A percentile compares a stretch with the other conserved stretches of the same genome.
These are phyloP conservation scores for Calidris pygmaea DNA, from an alignment of 2,113 vertebrate genomes.

Conservation along the genomic window DNA sequence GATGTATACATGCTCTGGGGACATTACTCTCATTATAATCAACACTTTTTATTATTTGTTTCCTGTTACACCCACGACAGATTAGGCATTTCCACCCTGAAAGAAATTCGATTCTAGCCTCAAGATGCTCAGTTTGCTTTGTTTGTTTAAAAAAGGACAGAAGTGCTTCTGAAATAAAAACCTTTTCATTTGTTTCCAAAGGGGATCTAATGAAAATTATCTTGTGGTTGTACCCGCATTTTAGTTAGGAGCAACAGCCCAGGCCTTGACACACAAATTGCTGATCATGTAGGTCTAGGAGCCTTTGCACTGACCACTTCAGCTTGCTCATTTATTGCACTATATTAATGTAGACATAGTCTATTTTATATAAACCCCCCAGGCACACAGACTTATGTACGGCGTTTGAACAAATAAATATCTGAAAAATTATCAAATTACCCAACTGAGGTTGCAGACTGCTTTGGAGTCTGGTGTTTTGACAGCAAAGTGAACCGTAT, in stretches of 20 bases:
- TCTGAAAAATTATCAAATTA: neutral
- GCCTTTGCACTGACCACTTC: neutral
- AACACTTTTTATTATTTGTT: neutral
- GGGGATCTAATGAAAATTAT: neutral
- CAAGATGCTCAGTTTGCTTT: neutral
- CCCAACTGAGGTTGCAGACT: neutral
- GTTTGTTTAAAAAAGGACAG: neutral
- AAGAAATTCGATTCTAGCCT: neutral
- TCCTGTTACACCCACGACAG: neutral
- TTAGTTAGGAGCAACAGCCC: neutral
- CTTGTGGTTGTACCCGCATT: neutral
- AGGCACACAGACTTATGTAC: neutral
- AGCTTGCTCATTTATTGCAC: neutral
- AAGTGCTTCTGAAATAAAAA: neutral
- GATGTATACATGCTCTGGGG: neutral
- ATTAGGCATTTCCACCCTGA: neutral
- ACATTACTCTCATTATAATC: neutral
- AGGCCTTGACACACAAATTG: neutral
- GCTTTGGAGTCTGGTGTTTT: neutral
- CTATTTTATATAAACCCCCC: neutral
- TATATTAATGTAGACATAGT: accelerated
- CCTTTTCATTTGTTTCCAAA: neutral
- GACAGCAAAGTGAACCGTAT: neutral
- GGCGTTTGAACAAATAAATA: neutral
- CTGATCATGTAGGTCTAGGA: too few species aligned